Conservation (phyloP, 2,797 vertebrate genomes). For the Streptopelia turtur region DNA sequence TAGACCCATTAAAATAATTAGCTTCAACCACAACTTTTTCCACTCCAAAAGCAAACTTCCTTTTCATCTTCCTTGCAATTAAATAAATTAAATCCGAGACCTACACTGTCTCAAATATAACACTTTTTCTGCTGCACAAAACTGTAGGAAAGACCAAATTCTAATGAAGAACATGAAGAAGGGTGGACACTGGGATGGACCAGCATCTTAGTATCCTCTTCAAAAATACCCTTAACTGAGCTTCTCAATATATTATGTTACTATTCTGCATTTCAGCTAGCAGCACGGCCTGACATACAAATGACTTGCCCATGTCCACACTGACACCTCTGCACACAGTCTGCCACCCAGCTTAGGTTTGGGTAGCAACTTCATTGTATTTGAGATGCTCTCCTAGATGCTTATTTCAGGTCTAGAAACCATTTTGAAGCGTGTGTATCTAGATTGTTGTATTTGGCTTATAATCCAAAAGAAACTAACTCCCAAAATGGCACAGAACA, state of each 20-base stretch:
- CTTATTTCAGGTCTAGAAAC: not conserved
- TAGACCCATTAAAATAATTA: not conserved
- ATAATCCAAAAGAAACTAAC: not conserved
- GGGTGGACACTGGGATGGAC: not conserved
- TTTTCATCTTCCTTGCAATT: conserved; percentile 22
- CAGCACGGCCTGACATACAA: accelerated
- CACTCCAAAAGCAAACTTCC: not conserved
- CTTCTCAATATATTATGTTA: accelerated
- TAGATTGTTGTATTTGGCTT: not conserved
- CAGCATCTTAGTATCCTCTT: not conserved
- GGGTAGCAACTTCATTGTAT: not conserved
- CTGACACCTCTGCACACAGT: not conserved
- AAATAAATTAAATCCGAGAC: not conserved
- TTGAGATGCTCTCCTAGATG: not conserved
- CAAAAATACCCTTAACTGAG: not conserved
- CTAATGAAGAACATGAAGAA: not conserved
- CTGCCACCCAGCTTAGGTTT: not conserved
- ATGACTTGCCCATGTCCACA: not conserved
- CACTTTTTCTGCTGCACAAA: not conserved
- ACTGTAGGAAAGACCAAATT: not conserved
- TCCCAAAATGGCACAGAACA: not conserved
- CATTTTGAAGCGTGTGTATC: not conserved
- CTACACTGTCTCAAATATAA: not conserved
- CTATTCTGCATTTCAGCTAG: not conserved
- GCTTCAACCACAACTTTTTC: not conserved